phyloP scores from a whole-genome alignment of 2,888 invertebrate species.

The Actias luna region DNA sequence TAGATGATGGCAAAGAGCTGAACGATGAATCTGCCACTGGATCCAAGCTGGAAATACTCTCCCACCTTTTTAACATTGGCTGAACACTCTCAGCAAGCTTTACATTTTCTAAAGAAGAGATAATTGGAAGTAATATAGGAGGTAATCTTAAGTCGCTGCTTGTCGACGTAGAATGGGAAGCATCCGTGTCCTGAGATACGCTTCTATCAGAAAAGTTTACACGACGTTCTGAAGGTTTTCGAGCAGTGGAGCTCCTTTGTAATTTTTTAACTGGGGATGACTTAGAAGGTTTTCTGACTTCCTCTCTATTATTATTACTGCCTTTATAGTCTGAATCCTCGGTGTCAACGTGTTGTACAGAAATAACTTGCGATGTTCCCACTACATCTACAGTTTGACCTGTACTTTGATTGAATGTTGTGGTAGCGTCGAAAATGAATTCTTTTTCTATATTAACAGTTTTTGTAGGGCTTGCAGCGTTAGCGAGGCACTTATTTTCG shows the following conservation, averaged over 20 bases:
- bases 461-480: conserved; percentile 54
- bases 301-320: conserved; percentile 49
- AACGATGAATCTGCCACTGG: conserved; percentile 86
- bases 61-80: conserved; percentile 77
- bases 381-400: conserved; percentile 52
- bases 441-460: conserved; percentile 58
- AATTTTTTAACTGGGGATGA: conserved; percentile 53
- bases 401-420: conserved; percentile 40
- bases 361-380: conserved; percentile 54
- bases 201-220: conserved; percentile 79
- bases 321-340: conserved; percentile 61
- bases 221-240: conserved; percentile 72
- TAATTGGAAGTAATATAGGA: conserved; percentile 86
- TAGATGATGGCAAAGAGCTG: conserved; percentile 80
- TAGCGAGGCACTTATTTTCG: conserved; percentile 82
- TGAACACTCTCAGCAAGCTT: conserved; percentile 65
- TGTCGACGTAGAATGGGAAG: conserved; percentile 82
- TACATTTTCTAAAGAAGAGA: conserved; percentile 83
- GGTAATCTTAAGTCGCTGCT: conserved; percentile 85
- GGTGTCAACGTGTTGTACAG: conserved; percentile 52
- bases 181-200: conserved; percentile 84
- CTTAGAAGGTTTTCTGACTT: conserved; percentile 41
- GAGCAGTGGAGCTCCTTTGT: conserved; percentile 73
- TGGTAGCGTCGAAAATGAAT: conserved; percentile 48
- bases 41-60: conserved; percentile 86